Evolutionary conservation across 2,797 vertebrate genomes (phyloP).

Genomic region (Clarias laeviceps): DNA sequence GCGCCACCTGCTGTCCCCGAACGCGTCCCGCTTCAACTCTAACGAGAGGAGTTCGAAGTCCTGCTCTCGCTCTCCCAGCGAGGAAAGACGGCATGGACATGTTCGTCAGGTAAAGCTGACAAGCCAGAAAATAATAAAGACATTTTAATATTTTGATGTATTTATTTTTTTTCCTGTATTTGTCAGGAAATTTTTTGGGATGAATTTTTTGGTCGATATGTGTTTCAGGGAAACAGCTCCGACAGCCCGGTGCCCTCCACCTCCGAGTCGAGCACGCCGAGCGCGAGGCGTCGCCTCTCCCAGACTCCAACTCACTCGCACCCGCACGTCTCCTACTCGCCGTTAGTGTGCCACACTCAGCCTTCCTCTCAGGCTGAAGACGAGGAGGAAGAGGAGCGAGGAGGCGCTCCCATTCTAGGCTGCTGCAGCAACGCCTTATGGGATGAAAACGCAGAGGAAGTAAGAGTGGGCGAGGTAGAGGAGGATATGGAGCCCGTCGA

Average conservation of each 20-base stretch:
- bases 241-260: slow-evolving; percentile 95
- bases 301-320: slow-evolving; percentile 87
- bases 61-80: slow-evolving; percentile 84
- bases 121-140: background rate
- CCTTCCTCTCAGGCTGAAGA: slow-evolving; percentile 72
- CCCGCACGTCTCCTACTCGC: slow-evolving; percentile 92
- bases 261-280: slow-evolving; percentile 95
- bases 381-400: slow-evolving; percentile 65
- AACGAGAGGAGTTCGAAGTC: slow-evolving; percentile 88
- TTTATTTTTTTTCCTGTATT: too few relatives aligned
- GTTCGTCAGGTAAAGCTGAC: slow-evolving; percentile 79
- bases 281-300: slow-evolving; percentile 85
- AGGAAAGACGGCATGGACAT: slow-evolving; percentile 77
- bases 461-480: slow-evolving; percentile 55
- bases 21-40: slow-evolving; percentile 88
- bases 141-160: too few relatives aligned
- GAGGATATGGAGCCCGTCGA: slow-evolving; percentile 72
- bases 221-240: slow-evolving; percentile 88
- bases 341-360: slow-evolving; percentile 84
- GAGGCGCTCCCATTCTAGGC: slow-evolving; percentile 70
- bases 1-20: slow-evolving; percentile 90
- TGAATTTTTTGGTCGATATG: background rate
- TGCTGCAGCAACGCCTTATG: slow-evolving; percentile 72
- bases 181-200: too few relatives aligned
- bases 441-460: slow-evolving; percentile 58